Conservation (phyloP, 2,797 vertebrate genomes). For the Betta splendens region DNA sequence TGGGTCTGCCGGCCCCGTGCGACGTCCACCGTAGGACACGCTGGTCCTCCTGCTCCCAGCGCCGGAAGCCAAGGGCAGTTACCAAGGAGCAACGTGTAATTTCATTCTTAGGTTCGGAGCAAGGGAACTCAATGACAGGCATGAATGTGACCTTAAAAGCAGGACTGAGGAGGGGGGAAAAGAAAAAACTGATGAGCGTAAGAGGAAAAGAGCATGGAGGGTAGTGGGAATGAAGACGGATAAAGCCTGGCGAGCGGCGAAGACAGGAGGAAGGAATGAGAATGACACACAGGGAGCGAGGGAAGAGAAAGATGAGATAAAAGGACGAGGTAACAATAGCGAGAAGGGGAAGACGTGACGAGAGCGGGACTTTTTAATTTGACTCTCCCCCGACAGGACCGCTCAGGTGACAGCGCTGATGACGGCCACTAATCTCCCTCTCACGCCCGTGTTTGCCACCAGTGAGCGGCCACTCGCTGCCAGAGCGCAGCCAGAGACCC, state of each 20-base stretch:
- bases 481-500: slow-evolving; percentile 43
- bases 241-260: background rate
- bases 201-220: background rate
- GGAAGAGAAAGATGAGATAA: background rate
- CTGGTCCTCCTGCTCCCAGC: background rate
- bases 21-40: background rate
- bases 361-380: slow-evolving; percentile 14
- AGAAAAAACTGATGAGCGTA: background rate
- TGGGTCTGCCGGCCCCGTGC: background rate
- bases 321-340: background rate
- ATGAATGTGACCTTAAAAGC: background rate
- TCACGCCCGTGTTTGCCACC: slow-evolving; percentile 22
- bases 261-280: background rate
- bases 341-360: background rate
- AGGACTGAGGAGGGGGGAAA: background rate
- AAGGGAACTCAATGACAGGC: background rate
- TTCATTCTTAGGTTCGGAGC: background rate
- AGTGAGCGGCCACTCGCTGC: slow-evolving; percentile 15
- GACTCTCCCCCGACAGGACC: slow-evolving; percentile 11
- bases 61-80: background rate
- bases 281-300: background rate
- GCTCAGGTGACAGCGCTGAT: slow-evolving; percentile 50
- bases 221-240: background rate
- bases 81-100: background rate
- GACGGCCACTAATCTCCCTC: slow-evolving; percentile 49